Evolutionary conservation across 2,797 vertebrate genomes (phyloP).

Genomic region (Buphagus erythrorhynchus): DNA sequence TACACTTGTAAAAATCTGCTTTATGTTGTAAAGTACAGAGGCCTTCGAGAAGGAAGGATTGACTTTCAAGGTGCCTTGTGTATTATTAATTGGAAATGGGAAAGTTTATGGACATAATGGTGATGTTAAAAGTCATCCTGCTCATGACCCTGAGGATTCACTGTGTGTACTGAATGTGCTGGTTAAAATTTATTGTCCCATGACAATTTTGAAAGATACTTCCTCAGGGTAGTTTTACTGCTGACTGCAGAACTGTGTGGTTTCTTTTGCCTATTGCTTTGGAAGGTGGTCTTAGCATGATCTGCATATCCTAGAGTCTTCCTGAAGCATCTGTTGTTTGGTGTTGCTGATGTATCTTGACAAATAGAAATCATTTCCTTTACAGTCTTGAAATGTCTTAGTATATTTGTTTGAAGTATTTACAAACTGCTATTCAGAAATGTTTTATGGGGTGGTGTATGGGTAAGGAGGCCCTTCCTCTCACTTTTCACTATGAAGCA

Average conservation of each 20-base stretch:
- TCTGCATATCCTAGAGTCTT: constrained; percentile 36
- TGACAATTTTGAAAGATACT: constrained; percentile 30
- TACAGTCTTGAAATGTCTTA: neutral
- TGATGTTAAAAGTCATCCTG: neutral
- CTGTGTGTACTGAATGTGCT: neutral
- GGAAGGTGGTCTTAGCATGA: constrained; percentile 53
- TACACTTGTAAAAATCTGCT: neutral
- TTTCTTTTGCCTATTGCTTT: constrained; percentile 67
- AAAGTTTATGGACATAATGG: neutral
- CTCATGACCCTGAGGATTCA: neutral
- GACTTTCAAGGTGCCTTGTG: neutral
- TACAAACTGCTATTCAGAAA: neutral
- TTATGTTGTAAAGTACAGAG: neutral
- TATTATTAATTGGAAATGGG: constrained; percentile 22
- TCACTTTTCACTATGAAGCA: neutral
- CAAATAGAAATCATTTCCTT: constrained; percentile 15
- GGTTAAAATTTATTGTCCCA: constrained; percentile 44
- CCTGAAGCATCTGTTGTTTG: constrained; percentile 40
- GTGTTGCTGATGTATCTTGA: constrained; percentile 17
- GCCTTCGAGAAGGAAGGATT: neutral
- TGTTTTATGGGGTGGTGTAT: neutral
- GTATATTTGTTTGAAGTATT: neutral
- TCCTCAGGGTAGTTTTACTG: constrained; percentile 33
- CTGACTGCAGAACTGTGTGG: constrained; percentile 52
- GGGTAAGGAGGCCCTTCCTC: constrained; percentile 12